Evolutionary conservation across 1,140 invertebrate genomes (phyloP), one percentile per base, ranked within the genome.

Genomic region (Semibalanus balanoides): DNA sequence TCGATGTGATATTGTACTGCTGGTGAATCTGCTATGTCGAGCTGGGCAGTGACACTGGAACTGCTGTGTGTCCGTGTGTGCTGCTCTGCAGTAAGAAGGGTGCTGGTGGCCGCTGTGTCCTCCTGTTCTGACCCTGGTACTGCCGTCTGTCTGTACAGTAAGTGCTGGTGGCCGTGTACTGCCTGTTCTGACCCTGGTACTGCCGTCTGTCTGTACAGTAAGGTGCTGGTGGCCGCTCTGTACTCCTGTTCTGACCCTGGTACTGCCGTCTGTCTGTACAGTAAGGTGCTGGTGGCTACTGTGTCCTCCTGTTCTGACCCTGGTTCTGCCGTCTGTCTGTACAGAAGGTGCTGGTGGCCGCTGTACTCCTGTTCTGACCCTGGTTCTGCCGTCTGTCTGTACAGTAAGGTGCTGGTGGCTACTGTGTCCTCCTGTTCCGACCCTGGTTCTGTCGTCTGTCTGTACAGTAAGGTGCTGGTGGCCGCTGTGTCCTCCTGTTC

Each of bases 281-380:
- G 93, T 76, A 90, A 90, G 76, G 81, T 96, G 0, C 82, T 97
- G 74, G 89, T 94, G 30, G 94, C 93, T 75, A 90, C 81, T 93
- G 92, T 79, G 88, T 97, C 79, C 85, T 96, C 78, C 88, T 96
- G 80, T 95, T 94, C 86, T n/a, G n/a, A n/a, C n/a, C n/a, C n/a
- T n/a, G n/a, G n/a, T n/a, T n/a, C n/a, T n/a, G n/a, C n/a, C n/a
- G n/a, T n/a, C n/a, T n/a, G n/a, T n/a, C n/a, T n/a, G n/a, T n/a
- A n/a, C n/a, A n/a, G n/a, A 27, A 3, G 22, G 7, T 5, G 69
- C 69, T 70, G 22, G 69, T 25, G n/a, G 3, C 25, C 3, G 69
- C 9, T 25, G n/a, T 25, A 25, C 3, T 7, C 69, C 9, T 5
- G 5, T 5, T 40, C 35, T 40, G 35, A 40, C 35, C 25, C 69